A percentile compares a stretch with the other conserved stretches of the same genome.
Conservation (phyloP, 2,888 invertebrate genomes). For the Drosophila macrothrix region DNA sequence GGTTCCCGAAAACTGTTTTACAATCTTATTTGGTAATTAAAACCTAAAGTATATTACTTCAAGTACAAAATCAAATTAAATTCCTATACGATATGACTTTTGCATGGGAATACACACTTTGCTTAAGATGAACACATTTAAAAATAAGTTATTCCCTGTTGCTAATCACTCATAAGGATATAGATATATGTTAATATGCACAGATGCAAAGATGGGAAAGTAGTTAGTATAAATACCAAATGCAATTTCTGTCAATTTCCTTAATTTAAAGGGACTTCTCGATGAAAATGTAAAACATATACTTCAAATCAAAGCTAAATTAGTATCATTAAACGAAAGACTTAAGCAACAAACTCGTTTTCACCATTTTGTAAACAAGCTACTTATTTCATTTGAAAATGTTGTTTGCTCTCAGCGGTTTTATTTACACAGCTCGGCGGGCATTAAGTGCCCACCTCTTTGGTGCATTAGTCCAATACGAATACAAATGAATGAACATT, state of each 20-base stretch:
- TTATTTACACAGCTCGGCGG: constrained; percentile 73
- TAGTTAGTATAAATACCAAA: background rate
- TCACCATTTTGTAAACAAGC: constrained; percentile 67
- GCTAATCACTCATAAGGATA: background rate
- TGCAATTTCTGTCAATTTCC: background rate
- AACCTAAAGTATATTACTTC: background rate
- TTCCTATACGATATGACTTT: background rate
- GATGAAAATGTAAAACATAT: constrained; percentile 5
- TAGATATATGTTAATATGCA: background rate
- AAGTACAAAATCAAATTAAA: too few species aligned
- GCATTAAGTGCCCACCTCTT: constrained; percentile 76
- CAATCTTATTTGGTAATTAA: background rate
- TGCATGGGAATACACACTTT: background rate
- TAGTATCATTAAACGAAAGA: constrained; percentile 51
- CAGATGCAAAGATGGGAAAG: background rate
- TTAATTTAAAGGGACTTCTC: background rate
- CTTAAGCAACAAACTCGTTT: constrained; percentile 66
- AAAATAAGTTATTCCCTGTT: background rate
- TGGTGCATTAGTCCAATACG: constrained; percentile 77
- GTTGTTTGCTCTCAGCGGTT: constrained; percentile 47
- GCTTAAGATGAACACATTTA: background rate
- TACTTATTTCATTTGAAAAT: constrained; percentile 63
- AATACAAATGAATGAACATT: constrained; percentile 77
- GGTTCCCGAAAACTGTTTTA: constrained; percentile 20
- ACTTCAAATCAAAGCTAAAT: constrained; percentile 11